phyloP scores from a whole-genome alignment of 2,888 invertebrate species.

The Polydrusus cervinus region DNA sequence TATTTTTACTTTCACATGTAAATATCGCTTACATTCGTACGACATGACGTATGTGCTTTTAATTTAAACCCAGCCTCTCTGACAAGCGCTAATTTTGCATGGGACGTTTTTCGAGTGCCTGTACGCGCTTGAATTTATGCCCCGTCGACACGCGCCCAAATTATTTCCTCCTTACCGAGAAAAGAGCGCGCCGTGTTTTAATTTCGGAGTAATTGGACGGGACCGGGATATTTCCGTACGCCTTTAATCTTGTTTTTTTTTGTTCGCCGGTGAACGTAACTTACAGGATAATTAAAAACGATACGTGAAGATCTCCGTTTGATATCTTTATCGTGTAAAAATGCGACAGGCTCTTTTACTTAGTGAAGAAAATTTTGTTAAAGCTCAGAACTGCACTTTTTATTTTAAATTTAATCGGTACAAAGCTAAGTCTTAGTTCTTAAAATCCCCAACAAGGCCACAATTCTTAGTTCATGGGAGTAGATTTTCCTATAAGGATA shows the following conservation, averaged over 20 bases:
- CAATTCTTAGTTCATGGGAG: no score
- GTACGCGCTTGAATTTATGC: conserved; percentile 59
- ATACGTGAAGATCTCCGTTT: conserved; percentile 43
- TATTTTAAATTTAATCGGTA: no score
- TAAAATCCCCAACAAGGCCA: no score
- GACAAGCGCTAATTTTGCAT: conserved; percentile 70
- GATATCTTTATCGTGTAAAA: conserved; percentile 41
- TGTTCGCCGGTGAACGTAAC: conserved; percentile 21
- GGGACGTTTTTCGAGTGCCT: conserved; percentile 57
- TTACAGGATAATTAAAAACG: conserved; percentile 47
- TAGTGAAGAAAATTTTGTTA: neutral
- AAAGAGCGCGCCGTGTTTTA: conserved; percentile 59
- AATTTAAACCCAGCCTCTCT: conserved; percentile 63
- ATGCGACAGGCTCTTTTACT: neutral
- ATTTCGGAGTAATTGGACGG: conserved; percentile 62
- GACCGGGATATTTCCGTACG: conserved; percentile 60
- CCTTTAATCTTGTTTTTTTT: conserved; percentile 53
- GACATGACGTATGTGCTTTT: conserved; percentile 64
- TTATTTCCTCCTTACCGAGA: conserved; percentile 66
- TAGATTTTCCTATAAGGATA: no score
- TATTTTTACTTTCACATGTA: conserved; percentile 34
- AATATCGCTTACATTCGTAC: conserved; percentile 43
- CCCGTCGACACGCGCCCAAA: conserved; percentile 64
- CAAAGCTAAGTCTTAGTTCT: no score
- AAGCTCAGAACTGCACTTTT: no score